These are phyloP conservation scores for Stegodyphus mimosarum DNA, from an alignment of 1,140 invertebrate species.

Conservation along the genomic window DNA sequence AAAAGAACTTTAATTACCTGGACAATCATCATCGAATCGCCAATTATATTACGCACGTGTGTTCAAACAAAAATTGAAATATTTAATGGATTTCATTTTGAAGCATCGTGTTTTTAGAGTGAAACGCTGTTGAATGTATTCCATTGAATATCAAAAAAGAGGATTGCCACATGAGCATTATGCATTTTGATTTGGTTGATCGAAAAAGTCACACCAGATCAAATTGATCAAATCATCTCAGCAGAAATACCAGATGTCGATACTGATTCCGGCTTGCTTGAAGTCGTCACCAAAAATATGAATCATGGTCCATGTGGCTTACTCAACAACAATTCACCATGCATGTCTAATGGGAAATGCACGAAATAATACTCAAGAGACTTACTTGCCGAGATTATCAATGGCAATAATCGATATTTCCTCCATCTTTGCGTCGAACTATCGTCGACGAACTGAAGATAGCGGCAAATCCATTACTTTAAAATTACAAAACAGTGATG, in stretches of 20 bases:
- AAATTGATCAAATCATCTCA: no score
- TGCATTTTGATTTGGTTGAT: conserved; percentile 61
- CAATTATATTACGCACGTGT: conserved; percentile 13
- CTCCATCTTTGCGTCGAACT: no score
- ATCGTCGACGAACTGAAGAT: neutral
- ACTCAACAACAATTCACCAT: neutral
- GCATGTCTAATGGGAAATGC: neutral
- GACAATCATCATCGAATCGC: conserved; percentile 21
- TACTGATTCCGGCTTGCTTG: neutral
- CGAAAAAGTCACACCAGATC: no score
- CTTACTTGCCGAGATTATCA: no score
- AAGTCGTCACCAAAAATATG: conserved; percentile 66
- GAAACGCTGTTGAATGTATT: conserved; percentile 64
- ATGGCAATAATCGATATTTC: no score
- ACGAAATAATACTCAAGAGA: no score
- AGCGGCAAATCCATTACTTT: no score
- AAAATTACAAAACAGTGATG: no score
- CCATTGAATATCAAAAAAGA: conserved; percentile 69
- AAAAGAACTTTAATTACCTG: neutral
- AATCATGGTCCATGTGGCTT: conserved; percentile 72
- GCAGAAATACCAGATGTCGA: neutral
- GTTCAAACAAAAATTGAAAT: conserved; percentile 27
- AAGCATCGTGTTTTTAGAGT: conserved; percentile 61
- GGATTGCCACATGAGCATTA: conserved; percentile 69
- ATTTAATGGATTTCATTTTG: conserved; percentile 1